phyloP scores from a whole-genome alignment of 2,113 vertebrate genomes.

The Oreochromis tanganicae region DNA sequence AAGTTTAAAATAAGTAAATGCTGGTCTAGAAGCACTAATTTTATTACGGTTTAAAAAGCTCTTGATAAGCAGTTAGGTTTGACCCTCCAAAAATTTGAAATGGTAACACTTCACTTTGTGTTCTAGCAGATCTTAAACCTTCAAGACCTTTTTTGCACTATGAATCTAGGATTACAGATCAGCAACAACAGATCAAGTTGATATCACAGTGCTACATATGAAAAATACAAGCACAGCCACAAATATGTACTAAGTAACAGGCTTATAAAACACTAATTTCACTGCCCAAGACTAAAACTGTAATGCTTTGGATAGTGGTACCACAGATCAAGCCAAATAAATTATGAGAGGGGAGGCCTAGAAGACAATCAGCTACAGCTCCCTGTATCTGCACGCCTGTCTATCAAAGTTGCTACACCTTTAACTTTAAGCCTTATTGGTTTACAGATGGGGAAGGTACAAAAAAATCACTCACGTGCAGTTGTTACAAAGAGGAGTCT shows the following conservation, averaged over 20 bases:
- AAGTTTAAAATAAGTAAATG: neutral
- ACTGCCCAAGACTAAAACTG: neutral
- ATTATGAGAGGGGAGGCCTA: neutral
- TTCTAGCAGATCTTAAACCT: neutral
- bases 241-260: neutral
- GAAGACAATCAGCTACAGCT: neutral
- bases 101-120: neutral
- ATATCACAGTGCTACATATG: neutral
- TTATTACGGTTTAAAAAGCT: neutral
- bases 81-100: rapidly evolving
- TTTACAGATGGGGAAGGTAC: neutral
- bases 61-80: neutral
- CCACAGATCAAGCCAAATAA: neutral
- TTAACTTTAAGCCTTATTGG: rapidly evolving
- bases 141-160: neutral
- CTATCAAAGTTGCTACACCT: neutral
- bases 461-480: neutral
- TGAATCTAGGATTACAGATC: neutral
- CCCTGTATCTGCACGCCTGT: neutral
- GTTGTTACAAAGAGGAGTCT: neutral
- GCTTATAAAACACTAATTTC: neutral
- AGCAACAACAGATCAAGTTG: neutral
- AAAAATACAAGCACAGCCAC: neutral
- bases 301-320: neutral
- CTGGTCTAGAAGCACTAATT: neutral